Base-by-base conservation (phyloP, 1,140 invertebrate genomes). In the Caenorhabditis briggsae region DNA sequence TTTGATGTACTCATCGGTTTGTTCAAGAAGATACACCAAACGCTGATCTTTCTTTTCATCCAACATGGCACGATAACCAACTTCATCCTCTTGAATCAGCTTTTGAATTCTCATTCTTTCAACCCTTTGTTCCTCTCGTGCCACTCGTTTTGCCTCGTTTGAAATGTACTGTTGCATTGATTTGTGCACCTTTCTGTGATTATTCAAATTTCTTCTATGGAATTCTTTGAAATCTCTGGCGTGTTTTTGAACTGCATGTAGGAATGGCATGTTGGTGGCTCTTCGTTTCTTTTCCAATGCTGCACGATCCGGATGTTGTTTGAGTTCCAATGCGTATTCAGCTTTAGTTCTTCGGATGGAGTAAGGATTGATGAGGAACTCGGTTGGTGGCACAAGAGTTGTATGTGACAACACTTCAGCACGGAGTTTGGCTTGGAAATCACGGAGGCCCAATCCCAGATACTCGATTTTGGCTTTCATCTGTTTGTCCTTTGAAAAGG, bases 11-110 rank as follows among this genome's bases (percentile, higher is more conserved):
- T 99, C 97, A 93, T 99, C 98, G 9, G 98, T 99, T 93, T 99
- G 97, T 0, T 96, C 96, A 18, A 99, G 94, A 48, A 99, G 94
- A 94, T 98, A 99, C n/a, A 97, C 97, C 89, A 99, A 93, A 83
- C 98, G 95, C 93, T 98, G 98, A 93, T 99, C 98, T 95, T 99
- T 99, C 95, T 99, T 98, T 93, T 99, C 97, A 95, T 99, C 98
- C 92, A 99, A 98, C 59, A 99, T 95, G 93, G 99, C 98, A 89
- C 98, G 93, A 91, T 95, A 95, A 58, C 94, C 94, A 87, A 94
- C 94, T 91, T 94, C 94, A 92, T 94, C 94, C 90, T 94, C 94
- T 86, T 96, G 96, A 97, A 99, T 99, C 46, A 99, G 94, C 90
- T 96, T 95, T 83, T 96, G 94, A 96, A 99, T 97, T 95, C 98